phyloP scores from a whole-genome alignment of 2,888 invertebrate genomes.

The Julus scandinavius region DNA sequence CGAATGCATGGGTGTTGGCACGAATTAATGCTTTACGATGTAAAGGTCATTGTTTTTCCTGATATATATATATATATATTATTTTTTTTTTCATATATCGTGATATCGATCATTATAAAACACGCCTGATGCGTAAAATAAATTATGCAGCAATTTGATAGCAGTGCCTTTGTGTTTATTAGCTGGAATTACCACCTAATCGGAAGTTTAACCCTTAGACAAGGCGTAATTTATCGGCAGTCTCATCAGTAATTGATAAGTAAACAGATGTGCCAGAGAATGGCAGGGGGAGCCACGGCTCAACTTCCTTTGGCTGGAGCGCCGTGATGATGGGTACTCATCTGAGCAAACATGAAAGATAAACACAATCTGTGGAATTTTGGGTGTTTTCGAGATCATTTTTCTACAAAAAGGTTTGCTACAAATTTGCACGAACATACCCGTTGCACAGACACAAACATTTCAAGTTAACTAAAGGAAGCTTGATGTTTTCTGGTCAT shows the following conservation, averaged over 20 bases:
- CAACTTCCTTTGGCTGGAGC: no score
- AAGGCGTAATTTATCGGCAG: neutral
- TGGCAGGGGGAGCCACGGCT: neutral
- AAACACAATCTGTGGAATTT: no score
- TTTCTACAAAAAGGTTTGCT: no score
- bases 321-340: no score
- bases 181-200: neutral
- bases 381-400: no score
- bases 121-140: neutral
- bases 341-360: no score
- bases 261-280: neutral
- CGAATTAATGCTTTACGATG: neutral
- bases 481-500: no score
- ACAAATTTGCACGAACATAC: no score
- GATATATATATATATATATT: no score
- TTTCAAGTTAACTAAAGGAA: no score
- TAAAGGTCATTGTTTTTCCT: constrained; percentile 1
- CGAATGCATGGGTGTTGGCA: constrained; percentile 26
- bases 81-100: neutral
- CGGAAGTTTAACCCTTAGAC: neutral
- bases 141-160: constrained; percentile 13
- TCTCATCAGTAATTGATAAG: constrained; percentile 9
- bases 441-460: no score
- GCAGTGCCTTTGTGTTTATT: neutral
- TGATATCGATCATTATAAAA: constrained; percentile 11